A percentile compares a stretch with the other conserved stretches of the same genome.
Evolutionary conservation across 1,140 invertebrate genomes (phyloP).

Genomic region (Papilio machaon): DNA sequence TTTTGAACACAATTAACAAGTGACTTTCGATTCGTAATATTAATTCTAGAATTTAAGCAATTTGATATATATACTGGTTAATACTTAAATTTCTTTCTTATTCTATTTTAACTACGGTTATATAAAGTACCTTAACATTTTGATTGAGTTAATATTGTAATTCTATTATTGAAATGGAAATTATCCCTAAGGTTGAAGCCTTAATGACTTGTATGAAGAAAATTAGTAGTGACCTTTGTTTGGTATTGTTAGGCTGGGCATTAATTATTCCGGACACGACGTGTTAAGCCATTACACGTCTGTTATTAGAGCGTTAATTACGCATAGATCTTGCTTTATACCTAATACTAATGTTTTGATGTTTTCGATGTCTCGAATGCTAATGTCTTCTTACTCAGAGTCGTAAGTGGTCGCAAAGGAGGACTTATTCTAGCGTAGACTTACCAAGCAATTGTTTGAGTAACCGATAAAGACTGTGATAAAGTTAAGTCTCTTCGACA

Average conservation of each 20-base stretch:
- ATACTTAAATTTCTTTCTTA: background rate
- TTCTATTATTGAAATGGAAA: background rate
- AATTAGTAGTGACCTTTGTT: slow-evolving; percentile 25
- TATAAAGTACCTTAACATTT: background rate
- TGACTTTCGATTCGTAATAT: no score
- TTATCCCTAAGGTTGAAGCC: background rate
- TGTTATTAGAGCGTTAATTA: slow-evolving; percentile 38
- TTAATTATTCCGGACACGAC: slow-evolving; percentile 36
- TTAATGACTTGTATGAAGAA: slow-evolving; percentile 20
- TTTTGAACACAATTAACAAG: no score
- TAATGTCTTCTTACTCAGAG: background rate
- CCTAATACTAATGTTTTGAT: slow-evolving; percentile 23
- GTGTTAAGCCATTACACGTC: slow-evolving; percentile 35
- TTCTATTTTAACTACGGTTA: background rate
- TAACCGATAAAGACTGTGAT: no score
- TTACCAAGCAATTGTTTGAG: no score
- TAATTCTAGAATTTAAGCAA: no score
- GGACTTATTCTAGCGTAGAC: background rate
- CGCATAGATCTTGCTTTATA: slow-evolving; percentile 27
- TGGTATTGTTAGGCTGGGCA: slow-evolving; percentile 24
- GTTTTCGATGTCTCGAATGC: background rate
- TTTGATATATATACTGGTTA: background rate
- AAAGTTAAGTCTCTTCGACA: no score
- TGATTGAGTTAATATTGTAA: background rate
- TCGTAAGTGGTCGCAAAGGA: background rate